Evolutionary conservation across 2,113 vertebrate species (phyloP), one percentile per base, ranked within the genome.

Genomic region (Crocuta crocuta): DNA sequence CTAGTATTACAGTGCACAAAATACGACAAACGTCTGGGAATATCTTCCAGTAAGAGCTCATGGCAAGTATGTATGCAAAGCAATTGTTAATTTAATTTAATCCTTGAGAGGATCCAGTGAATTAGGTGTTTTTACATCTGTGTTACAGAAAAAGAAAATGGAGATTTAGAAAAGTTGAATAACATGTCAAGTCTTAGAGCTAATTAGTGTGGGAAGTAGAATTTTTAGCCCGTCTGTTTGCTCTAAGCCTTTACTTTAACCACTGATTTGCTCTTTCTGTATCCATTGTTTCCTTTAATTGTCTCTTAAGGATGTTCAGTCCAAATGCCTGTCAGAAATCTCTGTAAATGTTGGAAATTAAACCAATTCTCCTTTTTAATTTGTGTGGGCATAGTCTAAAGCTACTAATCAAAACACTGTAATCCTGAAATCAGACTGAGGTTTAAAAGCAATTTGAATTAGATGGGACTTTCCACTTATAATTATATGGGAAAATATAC

Each of bases 401-500:
- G 26, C 93, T 82, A 63, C 17, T 86, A 55, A 94, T 65, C 45
- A 61, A 95, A 90, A 55, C 10, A 68, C 33, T 92, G 63, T 74
- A 80, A 93, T 83, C 45, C 55, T 94, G 33, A 79, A 94, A 55
- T 91, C 33, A 95, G 33, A 70, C 73, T 89, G 45, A 95, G 8
- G 71, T 71, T 76, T 85, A 80, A 86, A 78, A 81, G 87, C 53
- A 50, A 66, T 48, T 73, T 91, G 73, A 90, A 39, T 93, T 48
- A 55, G 23, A 68, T 21, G 10, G 90, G 58, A 82, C 43, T 71
- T 90, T 89, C 3, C 26, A 31, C 45, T n/a, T 39, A 39, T 39
- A 39, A 65, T 23, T 48, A 10, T 31, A 76, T 61, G 9, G 45
- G 65, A 89, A 94, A 85, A 79, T 74, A 74, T 35, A 4, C 33